phyloP scores from a whole-genome alignment of 2,797 vertebrate species.

The Neosilurus mollespiculum region DNA sequence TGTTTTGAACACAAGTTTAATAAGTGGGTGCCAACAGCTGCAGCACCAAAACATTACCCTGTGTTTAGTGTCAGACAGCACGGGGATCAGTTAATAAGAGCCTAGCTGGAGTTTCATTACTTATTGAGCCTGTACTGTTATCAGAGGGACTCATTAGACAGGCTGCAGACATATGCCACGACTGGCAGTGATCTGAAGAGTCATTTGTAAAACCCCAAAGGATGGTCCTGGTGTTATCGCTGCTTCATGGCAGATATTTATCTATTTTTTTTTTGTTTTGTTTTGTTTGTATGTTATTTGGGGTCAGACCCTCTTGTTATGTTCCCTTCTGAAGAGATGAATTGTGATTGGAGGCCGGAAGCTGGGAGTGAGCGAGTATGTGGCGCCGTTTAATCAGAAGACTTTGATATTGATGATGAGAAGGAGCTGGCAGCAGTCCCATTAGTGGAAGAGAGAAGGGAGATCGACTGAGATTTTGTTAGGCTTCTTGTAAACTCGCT shows the following conservation, averaged over 20 bases:
- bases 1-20: conserved; percentile 68
- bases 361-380: conserved; percentile 39
- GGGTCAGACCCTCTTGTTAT: conserved; percentile 56
- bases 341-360: conserved; percentile 51
- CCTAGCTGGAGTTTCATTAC: conserved; percentile 71
- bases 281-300: conserved; percentile 48
- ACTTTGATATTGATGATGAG: conserved; percentile 60
- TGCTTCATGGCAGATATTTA: conserved; percentile 56
- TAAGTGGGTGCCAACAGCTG: conserved; percentile 63
- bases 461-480: conserved; percentile 6
- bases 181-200: conserved; percentile 68
- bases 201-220: conserved; percentile 72
- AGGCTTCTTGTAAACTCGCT: conserved; percentile 25
- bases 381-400: conserved; percentile 64
- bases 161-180: conserved; percentile 68
- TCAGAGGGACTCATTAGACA: conserved; percentile 75
- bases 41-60: conserved; percentile 69
- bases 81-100: conserved; percentile 63
- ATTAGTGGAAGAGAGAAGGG: conserved; percentile 53
- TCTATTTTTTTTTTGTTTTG: conserved; percentile 9
- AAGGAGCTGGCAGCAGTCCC: conserved; percentile 61
- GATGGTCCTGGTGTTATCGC: conserved; percentile 61
- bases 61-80: conserved; percentile 69
- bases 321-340: conserved; percentile 62
- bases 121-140: conserved; percentile 69